Percentiles rank a stretch among this genome's conserved stretches.
These are phyloP conservation scores for Orthonyx spaldingii DNA, from an alignment of 2,113 vertebrate genomes.

Conservation along the genomic window DNA sequence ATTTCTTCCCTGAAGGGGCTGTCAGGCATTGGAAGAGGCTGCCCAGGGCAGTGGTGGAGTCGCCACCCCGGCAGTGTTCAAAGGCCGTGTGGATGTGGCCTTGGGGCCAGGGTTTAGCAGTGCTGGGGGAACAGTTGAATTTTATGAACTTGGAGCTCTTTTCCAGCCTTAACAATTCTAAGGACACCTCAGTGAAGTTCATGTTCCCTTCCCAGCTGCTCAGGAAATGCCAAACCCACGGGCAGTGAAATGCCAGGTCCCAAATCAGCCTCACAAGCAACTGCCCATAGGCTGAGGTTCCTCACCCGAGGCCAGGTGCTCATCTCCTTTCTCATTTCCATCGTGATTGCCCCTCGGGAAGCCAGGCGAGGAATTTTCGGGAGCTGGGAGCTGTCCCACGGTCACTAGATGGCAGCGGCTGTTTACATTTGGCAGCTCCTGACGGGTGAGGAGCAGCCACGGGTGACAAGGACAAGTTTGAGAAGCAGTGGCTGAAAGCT, in stretches of 20 bases:
- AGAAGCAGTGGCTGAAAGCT: rapidly evolving
- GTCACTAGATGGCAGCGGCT: conserved; percentile 47
- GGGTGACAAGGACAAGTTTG: rapidly evolving
- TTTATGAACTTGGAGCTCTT: not conserved
- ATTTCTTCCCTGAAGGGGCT: rapidly evolving
- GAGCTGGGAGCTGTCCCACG: not conserved
- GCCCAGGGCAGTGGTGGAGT: not conserved
- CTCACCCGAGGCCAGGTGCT: rapidly evolving
- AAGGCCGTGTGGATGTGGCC: rapidly evolving
- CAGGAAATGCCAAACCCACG: rapidly evolving
- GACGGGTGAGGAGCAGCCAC: rapidly evolving
- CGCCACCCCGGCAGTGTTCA: not conserved
- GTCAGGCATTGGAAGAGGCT: not conserved
- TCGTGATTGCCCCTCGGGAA: rapidly evolving
- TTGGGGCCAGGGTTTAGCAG: rapidly evolving
- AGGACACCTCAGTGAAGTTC: rapidly evolving
- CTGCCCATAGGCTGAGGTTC: rapidly evolving
- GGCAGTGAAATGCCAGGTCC: rapidly evolving
- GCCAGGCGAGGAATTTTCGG: not conserved
- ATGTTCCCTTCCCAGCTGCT: not conserved
- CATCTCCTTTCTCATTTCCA: rapidly evolving
- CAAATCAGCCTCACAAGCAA: not conserved
- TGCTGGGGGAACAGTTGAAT: not conserved
- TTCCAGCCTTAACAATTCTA: not conserved
- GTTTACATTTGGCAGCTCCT: not conserved